phyloP scores from a whole-genome alignment of 2,113 vertebrate species.

The Pycnonotus jocosus region DNA sequence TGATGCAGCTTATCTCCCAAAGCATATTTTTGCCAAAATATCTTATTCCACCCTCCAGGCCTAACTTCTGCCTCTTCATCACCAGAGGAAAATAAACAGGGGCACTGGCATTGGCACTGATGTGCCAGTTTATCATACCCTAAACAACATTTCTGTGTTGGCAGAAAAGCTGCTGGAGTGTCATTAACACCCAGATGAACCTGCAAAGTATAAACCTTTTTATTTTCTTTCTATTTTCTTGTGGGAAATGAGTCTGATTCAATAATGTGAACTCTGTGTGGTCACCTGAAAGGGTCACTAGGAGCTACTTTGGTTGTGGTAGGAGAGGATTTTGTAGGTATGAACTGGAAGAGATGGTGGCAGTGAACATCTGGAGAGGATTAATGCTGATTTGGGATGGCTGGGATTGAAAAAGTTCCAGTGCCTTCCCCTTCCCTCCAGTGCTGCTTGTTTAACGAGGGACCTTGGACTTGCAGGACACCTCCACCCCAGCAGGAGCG shows the following conservation, averaged over 20 bases:
- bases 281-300: neutral
- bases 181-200: neutral
- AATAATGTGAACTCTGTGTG: neutral
- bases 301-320: neutral
- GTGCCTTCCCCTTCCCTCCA: neutral
- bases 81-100: neutral
- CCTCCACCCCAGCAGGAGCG: neutral
- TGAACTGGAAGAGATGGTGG: neutral
- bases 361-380: neutral
- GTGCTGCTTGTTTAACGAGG: neutral
- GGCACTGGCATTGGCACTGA: neutral
- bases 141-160: neutral
- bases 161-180: neutral
- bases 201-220: neutral
- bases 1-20: constrained; percentile 22
- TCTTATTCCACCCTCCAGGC: constrained; percentile 3
- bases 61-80: neutral
- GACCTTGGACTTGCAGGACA: neutral
- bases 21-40: neutral
- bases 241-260: neutral
- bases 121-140: neutral
- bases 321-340: neutral
- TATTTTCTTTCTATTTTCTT: neutral
- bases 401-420: neutral
- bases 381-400: neutral